Percentiles rank a stretch among this genome's conserved stretches.
Conservation (phyloP, 2,797 vertebrate genomes). For the Bucorvus abyssinicus region DNA sequence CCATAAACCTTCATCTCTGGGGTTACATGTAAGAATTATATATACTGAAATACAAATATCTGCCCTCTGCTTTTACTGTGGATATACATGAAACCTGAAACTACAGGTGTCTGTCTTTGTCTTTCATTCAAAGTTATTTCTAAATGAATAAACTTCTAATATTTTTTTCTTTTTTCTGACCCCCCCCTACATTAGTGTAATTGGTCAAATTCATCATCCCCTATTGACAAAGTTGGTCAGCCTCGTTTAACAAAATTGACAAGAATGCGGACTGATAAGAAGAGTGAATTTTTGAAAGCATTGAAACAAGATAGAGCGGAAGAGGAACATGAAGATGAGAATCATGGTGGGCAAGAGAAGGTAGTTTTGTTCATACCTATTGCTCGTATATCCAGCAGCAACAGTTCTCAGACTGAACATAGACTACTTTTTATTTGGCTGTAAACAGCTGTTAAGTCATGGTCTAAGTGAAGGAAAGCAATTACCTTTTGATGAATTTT, state of each 20-base stretch:
- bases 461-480: neutral
- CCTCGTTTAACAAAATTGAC: conserved; percentile 79
- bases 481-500: neutral
- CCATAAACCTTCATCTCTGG: neutral
- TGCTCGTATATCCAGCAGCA: neutral
- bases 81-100: neutral
- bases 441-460: neutral
- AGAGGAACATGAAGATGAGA: conserved; percentile 70
- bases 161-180: neutral
- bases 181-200: conserved; percentile 58
- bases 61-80: neutral
- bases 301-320: conserved; percentile 75
- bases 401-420: neutral
- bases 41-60: neutral
- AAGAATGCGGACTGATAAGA: conserved; percentile 77
- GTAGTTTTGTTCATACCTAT: conserved; percentile 12
- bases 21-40: neutral
- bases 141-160: neutral
- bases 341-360: conserved; percentile 70
- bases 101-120: neutral
- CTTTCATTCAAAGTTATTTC: neutral
- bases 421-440: neutral
- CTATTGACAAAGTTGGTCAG: conserved; percentile 77
- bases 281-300: conserved; percentile 80
- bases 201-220: conserved; percentile 78